Evolutionary conservation across 2,888 invertebrate genomes (phyloP), one percentile per base, ranked within the genome.

Genomic region (Dasypolia templi): DNA sequence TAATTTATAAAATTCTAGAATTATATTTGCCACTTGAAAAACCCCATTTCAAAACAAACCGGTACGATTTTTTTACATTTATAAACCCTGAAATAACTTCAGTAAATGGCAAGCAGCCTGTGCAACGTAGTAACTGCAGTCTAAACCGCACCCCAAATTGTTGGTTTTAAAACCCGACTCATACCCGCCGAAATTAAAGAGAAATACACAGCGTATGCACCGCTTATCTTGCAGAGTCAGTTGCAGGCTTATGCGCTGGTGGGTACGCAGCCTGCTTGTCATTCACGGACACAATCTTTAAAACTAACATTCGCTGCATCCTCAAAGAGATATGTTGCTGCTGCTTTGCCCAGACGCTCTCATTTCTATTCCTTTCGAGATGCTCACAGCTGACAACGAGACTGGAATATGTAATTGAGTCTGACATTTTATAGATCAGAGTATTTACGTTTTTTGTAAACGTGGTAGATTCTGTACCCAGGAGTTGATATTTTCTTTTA

Each of bases 171-270:
- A 77, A 73, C 55, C 64, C 44, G 26, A 63, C 67, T 70, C 26
- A 32, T 81, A 68, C 64, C 32, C n/a, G n/a, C 55, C 26, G 5
- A 81, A 77, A 81, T 81, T 69, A 81, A 81, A 81, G 63, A 61
- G 81, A 77, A 77, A 77, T 77, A 81, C 63, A 61, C 49, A 49
- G 77, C 53, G 69, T 35, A 17, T n/a, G 59, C 81, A 59, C 69
- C 67, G 75, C 72, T 79, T 82, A 82, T 82, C 82, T 82, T 53
- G 12, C 29, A n/a, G 55, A 66, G 49, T 61, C 82, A 82, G 82
- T 56, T 77, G 67, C 72, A 64, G 74, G 79, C 58, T 82, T 72
- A 70, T 64, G 61, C 69, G 66, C 69, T 39, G 39, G 53, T 49
- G 49, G 32, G 42, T 39, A 42, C 26, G 55, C 77, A 26, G 72